Evolutionary conservation across 2,888 invertebrate species (phyloP), one percentile per base, ranked within the genome.

Genomic region (Tipula unca): DNA sequence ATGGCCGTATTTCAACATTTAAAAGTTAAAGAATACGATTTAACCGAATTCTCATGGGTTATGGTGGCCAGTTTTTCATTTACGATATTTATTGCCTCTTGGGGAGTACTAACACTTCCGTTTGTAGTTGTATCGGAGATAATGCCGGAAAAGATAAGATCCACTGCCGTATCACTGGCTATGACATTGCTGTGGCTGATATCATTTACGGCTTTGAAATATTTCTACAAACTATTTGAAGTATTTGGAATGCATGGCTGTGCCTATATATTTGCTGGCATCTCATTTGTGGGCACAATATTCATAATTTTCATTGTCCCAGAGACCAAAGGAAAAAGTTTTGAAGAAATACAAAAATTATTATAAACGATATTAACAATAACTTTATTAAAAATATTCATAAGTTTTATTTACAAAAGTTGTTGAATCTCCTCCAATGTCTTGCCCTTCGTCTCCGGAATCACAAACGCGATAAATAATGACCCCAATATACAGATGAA

Each of bases 271-370:
- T 91, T 91, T 86, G 89, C 89, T 13, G 85, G 86, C 69, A 87
- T 88, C 25, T 89, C 89, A 17, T 87, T 89, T 54, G 13, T 86
- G n/a, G 90, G 89, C 1, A 88, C 88, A 0, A 36, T 89, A 4
- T 91, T 91, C 86, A 87, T 90, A 6, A 87, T 88, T 10, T 69
- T 88, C 0, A 89, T 88, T 86, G 86, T 91, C 14, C 90, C 90
- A 1, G 90, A 91, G 87, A 91, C 91, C 1, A 90, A 89, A 86
- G 90, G 90, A 4, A 90, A 89, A 86, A 89, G 88, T 10, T 88
- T 89, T 42, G 90, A 90, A 35, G 86, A 83, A 32, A 83, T 83
- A 13, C 83, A 83, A 10, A 83, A 1, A 83, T 13, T 29, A 14
- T 82, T 82, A 82, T 48, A 48, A 48, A 48, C 3, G 2, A 2